Percentiles rank a stretch among this genome's conserved stretches.
Evolutionary conservation across 2,888 invertebrate genomes (phyloP).

Genomic region (Syritta pipiens): DNA sequence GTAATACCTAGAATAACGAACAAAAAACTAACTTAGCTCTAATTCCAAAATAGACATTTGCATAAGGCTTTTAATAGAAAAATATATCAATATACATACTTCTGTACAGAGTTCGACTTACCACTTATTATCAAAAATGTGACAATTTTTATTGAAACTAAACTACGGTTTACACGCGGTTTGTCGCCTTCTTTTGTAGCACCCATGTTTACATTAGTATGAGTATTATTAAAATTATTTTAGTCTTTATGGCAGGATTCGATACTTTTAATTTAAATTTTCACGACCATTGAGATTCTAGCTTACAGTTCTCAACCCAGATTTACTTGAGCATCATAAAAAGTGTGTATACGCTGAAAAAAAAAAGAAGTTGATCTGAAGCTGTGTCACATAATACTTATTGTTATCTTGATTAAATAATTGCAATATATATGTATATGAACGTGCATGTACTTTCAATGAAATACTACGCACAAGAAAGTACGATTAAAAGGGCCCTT

Average conservation of each 20-base stretch:
- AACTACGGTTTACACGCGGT: constrained; percentile 84
- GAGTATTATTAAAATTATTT: constrained; percentile 15
- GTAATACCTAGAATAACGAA: constrained; percentile 84
- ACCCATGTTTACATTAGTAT: constrained; percentile 72
- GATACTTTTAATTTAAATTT: constrained; percentile 36
- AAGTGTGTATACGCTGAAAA: constrained; percentile 25
- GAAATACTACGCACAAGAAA: background rate
- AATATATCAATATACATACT: background rate
- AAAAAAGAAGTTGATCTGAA: background rate
- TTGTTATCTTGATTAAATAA: constrained; percentile 30
- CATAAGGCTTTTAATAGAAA: background rate
- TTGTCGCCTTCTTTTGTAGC: constrained; percentile 73
- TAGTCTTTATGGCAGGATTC: constrained; percentile 64
- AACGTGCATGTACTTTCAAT: background rate
- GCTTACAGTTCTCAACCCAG: constrained; percentile 3
- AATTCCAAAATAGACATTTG: background rate
- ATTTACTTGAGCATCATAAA: constrained; percentile 42
- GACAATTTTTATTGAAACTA: constrained; percentile 89
- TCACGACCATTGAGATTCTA: constrained; percentile 28
- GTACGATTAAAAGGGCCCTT: constrained; percentile 23
- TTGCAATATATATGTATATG: constrained; percentile 5
- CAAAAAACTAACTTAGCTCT: no score
- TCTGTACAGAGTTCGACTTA: constrained; percentile 73
- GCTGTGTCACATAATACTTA: background rate
- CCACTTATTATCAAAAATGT: constrained; percentile 91